Evolutionary conservation across 2,113 vertebrate genomes (phyloP).

Genomic region (Eublepharis macularius): DNA sequence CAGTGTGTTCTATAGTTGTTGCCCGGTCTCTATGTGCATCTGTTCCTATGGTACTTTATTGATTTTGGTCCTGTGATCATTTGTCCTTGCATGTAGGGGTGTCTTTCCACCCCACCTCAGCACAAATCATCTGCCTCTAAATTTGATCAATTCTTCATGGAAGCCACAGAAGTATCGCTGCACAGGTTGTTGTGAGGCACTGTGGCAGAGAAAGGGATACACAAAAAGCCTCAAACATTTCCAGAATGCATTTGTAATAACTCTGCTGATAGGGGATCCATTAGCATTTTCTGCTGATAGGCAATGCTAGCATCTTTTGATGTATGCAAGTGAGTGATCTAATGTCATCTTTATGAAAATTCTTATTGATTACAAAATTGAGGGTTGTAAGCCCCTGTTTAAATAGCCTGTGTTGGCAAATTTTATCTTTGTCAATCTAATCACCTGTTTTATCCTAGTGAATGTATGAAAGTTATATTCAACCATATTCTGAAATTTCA

Average conservation of each 20-base stretch:
- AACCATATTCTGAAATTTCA: conserved; percentile 36
- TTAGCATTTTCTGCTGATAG: conserved; percentile 53
- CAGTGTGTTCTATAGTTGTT: not conserved
- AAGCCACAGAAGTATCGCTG: conserved; percentile 6
- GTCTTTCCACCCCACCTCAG: conserved; percentile 8
- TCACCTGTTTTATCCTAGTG: conserved; percentile 38
- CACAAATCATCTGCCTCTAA: conserved; percentile 48
- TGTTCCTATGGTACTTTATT: conserved; percentile 47
- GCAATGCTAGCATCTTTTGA: conserved; percentile 46
- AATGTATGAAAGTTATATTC: conserved; percentile 30
- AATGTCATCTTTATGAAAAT: conserved; percentile 68
- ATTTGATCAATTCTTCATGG: conserved; percentile 54
- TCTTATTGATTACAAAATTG: conserved; percentile 52
- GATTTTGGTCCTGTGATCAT: conserved; percentile 60
- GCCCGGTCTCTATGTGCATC: not conserved
- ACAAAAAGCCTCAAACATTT: conserved; percentile 44
- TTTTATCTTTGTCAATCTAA: conserved; percentile 50
- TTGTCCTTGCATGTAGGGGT: conserved; percentile 61
- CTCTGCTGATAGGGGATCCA: conserved; percentile 29
- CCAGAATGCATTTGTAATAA: conserved; percentile 43
- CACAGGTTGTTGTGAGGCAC: conserved; percentile 20
- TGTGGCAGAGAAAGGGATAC: conserved; percentile 19
- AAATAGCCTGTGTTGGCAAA: conserved; percentile 27
- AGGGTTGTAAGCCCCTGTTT: conserved; percentile 50
- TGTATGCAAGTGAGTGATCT: conserved; percentile 45